Evolutionary conservation across 2,888 invertebrate genomes (phyloP), one percentile per base, ranked within the genome.

Genomic region (Drosophila paramelanica): DNA sequence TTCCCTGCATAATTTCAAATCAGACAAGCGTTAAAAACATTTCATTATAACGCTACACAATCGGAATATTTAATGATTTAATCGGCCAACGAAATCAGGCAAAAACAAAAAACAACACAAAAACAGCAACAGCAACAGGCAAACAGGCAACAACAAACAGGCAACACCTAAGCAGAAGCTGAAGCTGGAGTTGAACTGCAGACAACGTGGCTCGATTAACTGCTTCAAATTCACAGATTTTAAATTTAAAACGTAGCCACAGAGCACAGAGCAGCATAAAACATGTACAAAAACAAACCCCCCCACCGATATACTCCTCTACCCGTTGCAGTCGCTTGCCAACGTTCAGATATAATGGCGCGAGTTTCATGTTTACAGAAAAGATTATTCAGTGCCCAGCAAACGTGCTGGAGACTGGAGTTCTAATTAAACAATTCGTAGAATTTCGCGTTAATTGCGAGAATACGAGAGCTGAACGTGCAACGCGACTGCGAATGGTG

Each of bases 341-440:
- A 74, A 56, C 27, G 31, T 62, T 70, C 55, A 75, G 79, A 90
- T 90, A 90, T 89, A 91, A 90, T 90, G 90, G 90, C 90, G 91
- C 90, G 91, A 91, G 90, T 89, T 91, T 90, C 87, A 87, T 90
- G 90, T 90, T 90, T 89, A 90, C 91, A 91, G 79, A 90, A 81
- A 83, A 88, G 88, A 88, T 88, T 88, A 90, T 89, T 87, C 88
- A 84, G 85, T 72, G 64, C 76, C 46, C 67, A 65, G 66, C 58
- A 87, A 89, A 89, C 89, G 89, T 87, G 89, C 87, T 56, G 45
- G 20, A 51, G 67, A 50, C 59, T 67, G 50, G 8, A 68, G 70
- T 91, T 92, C 92, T 92, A 92, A 92, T 92, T 92, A 92, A 92
- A 92, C 91, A 92, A 92, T 92, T 92, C 92, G 92, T 92, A 92